Base-by-base conservation (phyloP, 1,140 invertebrate species). In the Pseudomyrmex sp. region DNA sequence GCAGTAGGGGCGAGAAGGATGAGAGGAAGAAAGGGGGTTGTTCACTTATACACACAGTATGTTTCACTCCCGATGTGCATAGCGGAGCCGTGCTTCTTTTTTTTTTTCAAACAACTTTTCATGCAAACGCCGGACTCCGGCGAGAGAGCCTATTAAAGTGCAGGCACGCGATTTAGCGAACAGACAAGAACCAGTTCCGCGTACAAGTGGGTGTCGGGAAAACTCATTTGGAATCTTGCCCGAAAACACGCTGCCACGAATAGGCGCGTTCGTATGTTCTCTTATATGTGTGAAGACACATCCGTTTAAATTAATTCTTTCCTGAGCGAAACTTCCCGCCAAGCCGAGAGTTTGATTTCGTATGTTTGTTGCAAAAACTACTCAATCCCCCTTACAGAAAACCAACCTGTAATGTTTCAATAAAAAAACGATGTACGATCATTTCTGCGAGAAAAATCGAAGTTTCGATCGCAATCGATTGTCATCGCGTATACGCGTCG, bases 81-180 rank as follows among this genome's bases (percentile, higher is more conserved):
- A 62, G 76, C 66, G 44, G n/a, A 26, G 35, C 59, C 20, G 66
- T 54, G 68, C 73, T 72, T 68, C 83, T 86, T 88, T 89, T 88
- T 26, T 26, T 89, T 88, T 35, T 85, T 82, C 88, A 76, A 85
- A 83, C 88, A 88, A 86, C 87, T 86, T 89, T 84, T 70, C 80
- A 82, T 86, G 84, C 79, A 85, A 35, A 35, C 35, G 35, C 35
- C 5, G 35, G 5, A 88, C 75, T 76, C 74, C 73, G 72, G 82
- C 59, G 77, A 35, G 84, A 65, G 84, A 80, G 63, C 59, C 88
- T 87, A 88, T 89, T 88, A 89, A 88, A 82, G 26, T 62, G 74
- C 74, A 50, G 80, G 80, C 88, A 88, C 86, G 86, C 88, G 88
- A 89, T 89, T 87, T 72, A 82, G 56, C 56, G 68, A 83, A 72